Conservation (phyloP, 2,797 vertebrate species). For the Thripadectes ignobilis region DNA sequence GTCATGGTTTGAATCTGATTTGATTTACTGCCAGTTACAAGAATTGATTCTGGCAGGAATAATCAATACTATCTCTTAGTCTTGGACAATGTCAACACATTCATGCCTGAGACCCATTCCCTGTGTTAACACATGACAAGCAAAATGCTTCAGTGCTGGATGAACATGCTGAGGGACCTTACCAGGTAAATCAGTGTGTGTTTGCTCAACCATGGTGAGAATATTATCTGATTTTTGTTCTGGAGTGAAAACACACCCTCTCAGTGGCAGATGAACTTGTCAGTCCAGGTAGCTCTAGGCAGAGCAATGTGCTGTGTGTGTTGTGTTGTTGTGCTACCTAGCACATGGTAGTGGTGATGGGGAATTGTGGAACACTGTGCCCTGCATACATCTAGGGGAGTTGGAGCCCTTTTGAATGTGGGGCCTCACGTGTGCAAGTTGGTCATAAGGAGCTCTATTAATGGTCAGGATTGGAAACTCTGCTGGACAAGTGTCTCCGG, state of each 20-base stretch:
- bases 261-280: not conserved
- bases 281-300: not conserved
- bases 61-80: not conserved
- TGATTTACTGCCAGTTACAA: not conserved
- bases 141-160: not conserved
- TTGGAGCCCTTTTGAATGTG: not conserved
- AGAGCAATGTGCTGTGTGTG: not conserved
- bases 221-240: not conserved
- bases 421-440: not conserved
- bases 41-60: not conserved
- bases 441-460: not conserved
- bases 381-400: not conserved
- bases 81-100: not conserved
- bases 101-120: not conserved
- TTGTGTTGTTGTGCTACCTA: not conserved
- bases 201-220: not conserved
- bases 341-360: fast-evolving
- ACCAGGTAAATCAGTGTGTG: not conserved
- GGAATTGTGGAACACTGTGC: not conserved
- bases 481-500: not conserved
- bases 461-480: not conserved
- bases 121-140: fast-evolving
- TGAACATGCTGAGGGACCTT: not conserved
- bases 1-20: not conserved
- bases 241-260: not conserved